Conservation (phyloP, 2,797 vertebrate species). For the Hoplostethus atlanticus region DNA sequence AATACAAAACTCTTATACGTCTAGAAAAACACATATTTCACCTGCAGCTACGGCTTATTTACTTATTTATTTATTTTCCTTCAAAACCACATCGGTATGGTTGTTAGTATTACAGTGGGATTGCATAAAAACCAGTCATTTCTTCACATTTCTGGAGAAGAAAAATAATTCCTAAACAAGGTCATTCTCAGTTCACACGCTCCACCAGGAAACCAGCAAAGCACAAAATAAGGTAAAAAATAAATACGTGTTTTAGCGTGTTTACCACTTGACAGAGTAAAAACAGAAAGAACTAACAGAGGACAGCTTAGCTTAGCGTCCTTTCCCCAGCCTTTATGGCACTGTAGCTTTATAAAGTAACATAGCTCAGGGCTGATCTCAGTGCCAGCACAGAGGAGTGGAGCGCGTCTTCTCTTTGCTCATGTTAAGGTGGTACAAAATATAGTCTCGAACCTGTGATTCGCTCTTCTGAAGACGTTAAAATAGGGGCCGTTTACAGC, state of each 20-base stretch:
- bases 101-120: constrained; percentile 57
- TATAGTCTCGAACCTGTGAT: constrained; percentile 19
- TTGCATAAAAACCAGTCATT: constrained; percentile 71
- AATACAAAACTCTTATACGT: constrained; percentile 71
- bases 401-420: constrained; percentile 18
- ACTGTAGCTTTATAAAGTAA: constrained; percentile 23
- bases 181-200: constrained; percentile 44
- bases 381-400: constrained; percentile 26
- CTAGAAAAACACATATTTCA: constrained; percentile 61
- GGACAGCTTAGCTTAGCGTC: constrained; percentile 22
- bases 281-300: constrained; percentile 31
- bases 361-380: constrained; percentile 18
- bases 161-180: constrained; percentile 44
- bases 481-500: constrained; percentile 36
- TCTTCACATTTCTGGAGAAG: constrained; percentile 42
- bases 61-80: constrained; percentile 54
- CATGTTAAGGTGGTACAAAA: constrained; percentile 43
- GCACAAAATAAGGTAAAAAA: constrained; percentile 13
- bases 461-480: constrained; percentile 48
- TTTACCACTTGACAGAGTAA: constrained; percentile 30
- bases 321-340: constrained; percentile 2
- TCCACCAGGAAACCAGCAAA: constrained; percentile 55
- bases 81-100: constrained; percentile 54
- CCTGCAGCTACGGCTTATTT: constrained; percentile 67
- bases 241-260: constrained; percentile 39